phyloP scores from a whole-genome alignment of 64 coral and sea anemone species.

The Orbicella faveolata region DNA sequence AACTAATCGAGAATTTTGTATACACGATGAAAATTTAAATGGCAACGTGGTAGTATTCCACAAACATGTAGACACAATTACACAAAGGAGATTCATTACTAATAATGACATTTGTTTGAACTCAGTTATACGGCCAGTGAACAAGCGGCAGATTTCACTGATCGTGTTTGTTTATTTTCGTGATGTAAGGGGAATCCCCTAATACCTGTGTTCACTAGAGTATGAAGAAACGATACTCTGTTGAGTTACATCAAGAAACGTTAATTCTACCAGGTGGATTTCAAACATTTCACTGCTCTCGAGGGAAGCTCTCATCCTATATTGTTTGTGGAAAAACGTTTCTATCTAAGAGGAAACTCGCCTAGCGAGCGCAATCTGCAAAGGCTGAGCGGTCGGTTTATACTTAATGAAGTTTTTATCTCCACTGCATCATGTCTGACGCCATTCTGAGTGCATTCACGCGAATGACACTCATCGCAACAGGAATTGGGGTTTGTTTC shows the following conservation, averaged over 20 bases:
- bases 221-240: not conserved
- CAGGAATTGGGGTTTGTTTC: not conserved
- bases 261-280: not conserved
- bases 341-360: not conserved
- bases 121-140: too few relatives aligned
- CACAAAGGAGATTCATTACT: too few relatives aligned
- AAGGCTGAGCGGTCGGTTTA: not conserved
- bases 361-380: not conserved
- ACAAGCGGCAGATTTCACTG: too few relatives aligned
- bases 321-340: not conserved
- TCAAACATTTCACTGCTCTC: not conserved
- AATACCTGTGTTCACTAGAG: not conserved
- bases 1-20: too few relatives aligned
- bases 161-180: not conserved
- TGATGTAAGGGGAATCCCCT: conserved; percentile 2
- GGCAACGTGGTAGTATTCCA: too few relatives aligned
- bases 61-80: too few relatives aligned
- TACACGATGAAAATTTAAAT: too few relatives aligned
- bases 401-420: too few relatives aligned
- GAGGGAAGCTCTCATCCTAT: not conserved
- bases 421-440: not conserved
- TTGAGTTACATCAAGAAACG: not conserved
- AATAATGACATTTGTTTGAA: too few relatives aligned
- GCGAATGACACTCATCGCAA: not conserved
- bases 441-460: not conserved